Evolutionary conservation across 2,113 vertebrate genomes (phyloP).

Genomic region (Argyrosomus japonicus): DNA sequence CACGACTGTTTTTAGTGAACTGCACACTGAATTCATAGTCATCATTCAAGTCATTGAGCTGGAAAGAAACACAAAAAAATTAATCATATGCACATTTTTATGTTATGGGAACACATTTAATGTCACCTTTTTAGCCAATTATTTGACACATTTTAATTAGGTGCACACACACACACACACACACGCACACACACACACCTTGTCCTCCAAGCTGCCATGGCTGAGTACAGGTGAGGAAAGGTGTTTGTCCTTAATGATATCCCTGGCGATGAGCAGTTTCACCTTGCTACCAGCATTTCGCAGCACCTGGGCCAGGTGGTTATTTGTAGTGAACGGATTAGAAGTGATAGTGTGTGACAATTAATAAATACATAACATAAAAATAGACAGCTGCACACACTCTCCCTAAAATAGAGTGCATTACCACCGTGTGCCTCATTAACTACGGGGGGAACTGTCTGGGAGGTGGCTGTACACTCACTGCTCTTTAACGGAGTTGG

Average conservation of each 20-base stretch:
- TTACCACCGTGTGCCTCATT: not conserved
- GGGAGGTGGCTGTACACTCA: not conserved
- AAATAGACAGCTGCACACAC: not conserved
- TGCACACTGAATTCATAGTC: conserved; percentile 89
- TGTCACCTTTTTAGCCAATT: not conserved
- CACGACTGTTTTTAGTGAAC: conserved; percentile 91
- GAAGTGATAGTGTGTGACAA: conserved; percentile 1
- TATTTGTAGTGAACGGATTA: conserved; percentile 23
- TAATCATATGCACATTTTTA: not conserved
- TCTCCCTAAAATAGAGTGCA: not conserved
- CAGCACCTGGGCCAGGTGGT: conserved; percentile 84
- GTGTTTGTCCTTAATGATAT: conserved; percentile 83
- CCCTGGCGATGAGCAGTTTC: conserved; percentile 92
- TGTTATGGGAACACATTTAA: not conserved
- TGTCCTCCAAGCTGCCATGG: conserved; percentile 77
- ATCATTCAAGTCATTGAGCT: conserved; percentile 83
- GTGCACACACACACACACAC: conserved; percentile 14
- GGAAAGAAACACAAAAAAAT: conserved; percentile 36
- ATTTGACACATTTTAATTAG: not conserved
- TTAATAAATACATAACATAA: conserved; percentile 27
- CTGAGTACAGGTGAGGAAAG: conserved; percentile 67
- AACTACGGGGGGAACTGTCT: not conserved
- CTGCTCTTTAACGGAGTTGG: not conserved
- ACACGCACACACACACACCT: conserved; percentile 44
- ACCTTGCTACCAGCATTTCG: conserved; percentile 92